Percentiles rank a stretch among this genome's conserved stretches.
These are phyloP conservation scores for Orthosia gracilis DNA, from an alignment of 2,888 invertebrate species.

Conservation along the genomic window DNA sequence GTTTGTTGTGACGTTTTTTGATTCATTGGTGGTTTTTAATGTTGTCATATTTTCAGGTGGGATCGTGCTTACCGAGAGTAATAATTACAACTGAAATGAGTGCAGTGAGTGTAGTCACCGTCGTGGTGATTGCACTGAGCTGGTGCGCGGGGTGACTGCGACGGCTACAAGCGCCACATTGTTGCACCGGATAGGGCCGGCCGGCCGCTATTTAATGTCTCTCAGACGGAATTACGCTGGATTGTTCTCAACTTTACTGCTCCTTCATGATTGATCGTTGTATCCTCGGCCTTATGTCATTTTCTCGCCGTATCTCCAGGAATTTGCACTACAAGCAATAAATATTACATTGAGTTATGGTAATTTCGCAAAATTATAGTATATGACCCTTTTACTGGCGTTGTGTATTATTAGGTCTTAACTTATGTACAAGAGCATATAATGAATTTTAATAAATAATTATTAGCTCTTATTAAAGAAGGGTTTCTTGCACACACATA, in stretches of 20 bases:
- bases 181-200: constrained; percentile 90
- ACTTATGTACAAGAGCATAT: constrained; percentile 39
- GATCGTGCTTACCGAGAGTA: constrained; percentile 21
- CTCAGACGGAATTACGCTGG: constrained; percentile 91
- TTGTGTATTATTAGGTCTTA: constrained; percentile 60
- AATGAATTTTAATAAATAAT: constrained; percentile 63
- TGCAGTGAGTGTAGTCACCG: constrained; percentile 26
- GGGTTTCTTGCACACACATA: too few relatives aligned
- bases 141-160: constrained; percentile 52
- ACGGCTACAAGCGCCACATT: constrained; percentile 77
- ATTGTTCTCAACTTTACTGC: constrained; percentile 91
- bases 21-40: constrained; percentile 56
- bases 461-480: constrained; percentile 57
- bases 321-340: constrained; percentile 88
- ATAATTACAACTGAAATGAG: constrained; percentile 45
- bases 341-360: constrained; percentile 88
- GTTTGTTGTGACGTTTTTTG: constrained; percentile 71
- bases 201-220: constrained; percentile 90
- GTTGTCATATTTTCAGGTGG: constrained; percentile 56
- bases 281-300: constrained; percentile 90
- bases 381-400: constrained; percentile 68
- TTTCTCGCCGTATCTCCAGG: constrained; percentile 87
- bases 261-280: constrained; percentile 90
- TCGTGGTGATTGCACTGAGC: constrained; percentile 25
- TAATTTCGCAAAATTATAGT: constrained; percentile 82